Conservation (phyloP, 1,140 invertebrate genomes). For the Condylostylus longicornis region DNA sequence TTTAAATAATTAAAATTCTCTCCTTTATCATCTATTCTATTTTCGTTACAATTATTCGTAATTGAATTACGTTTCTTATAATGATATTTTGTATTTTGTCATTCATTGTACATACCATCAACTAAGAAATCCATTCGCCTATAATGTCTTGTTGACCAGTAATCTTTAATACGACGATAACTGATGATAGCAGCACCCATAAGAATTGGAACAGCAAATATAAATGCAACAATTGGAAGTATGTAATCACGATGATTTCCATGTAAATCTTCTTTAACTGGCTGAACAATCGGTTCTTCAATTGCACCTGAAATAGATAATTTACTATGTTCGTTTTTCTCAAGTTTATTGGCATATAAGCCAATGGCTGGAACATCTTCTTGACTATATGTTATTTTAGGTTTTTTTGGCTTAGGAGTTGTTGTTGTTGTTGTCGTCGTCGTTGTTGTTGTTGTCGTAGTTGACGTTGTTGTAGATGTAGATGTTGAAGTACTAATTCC, state of each 20-base stretch:
- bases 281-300: conserved; percentile 9
- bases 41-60: too few relatives aligned
- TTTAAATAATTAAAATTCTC: too few relatives aligned
- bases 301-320: conserved; percentile 2
- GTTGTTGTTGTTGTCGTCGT: conserved; percentile 16
- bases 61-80: too few relatives aligned
- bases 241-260: conserved; percentile 33
- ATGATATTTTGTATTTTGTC: too few relatives aligned
- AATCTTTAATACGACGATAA: conserved; percentile 41
- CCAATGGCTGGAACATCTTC: conserved; percentile 7
- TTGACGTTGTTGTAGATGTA: conserved; percentile 6
- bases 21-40: too few relatives aligned
- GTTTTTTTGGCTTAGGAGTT: conserved; percentile 20
- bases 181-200: conserved; percentile 34
- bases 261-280: conserved; percentile 14
- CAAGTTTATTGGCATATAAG: conserved; percentile 5
- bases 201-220: conserved; percentile 37
- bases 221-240: conserved; percentile 36
- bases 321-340: conserved; percentile 1
- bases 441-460: conserved; percentile 9
- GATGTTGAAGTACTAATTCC: conserved; percentile 5
- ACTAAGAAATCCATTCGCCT: conserved; percentile 48
- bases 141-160: conserved; percentile 46
- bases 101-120: conserved; percentile 51
- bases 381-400: conserved; percentile 13